Percentiles rank a stretch among this genome's conserved stretches.
phyloP scores from a whole-genome alignment of 2,888 invertebrate genomes.

The Brachylomia viminalis region DNA sequence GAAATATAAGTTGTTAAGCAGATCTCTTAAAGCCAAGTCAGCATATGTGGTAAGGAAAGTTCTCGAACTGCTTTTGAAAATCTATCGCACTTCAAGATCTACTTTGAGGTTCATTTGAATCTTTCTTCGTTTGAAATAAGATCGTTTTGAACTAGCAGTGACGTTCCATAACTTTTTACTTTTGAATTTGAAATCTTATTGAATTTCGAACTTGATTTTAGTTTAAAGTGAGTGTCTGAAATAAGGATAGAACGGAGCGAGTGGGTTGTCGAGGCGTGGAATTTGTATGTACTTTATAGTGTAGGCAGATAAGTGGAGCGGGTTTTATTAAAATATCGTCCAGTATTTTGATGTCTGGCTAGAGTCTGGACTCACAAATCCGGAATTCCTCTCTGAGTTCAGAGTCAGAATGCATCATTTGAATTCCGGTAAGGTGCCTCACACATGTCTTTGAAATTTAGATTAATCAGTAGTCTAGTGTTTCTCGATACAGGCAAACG shows the following conservation, averaged over 20 bases:
- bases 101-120: conserved; percentile 63
- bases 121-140: conserved; percentile 59
- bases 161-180: conserved; percentile 53
- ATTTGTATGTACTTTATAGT: neutral
- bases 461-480: too few species aligned
- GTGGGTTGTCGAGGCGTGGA: neutral
- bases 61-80: conserved; percentile 69
- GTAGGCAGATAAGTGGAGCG: neutral
- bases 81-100: conserved; percentile 60
- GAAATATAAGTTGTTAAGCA: conserved; percentile 58
- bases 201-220: conserved; percentile 45
- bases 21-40: conserved; percentile 65
- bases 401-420: too few species aligned
- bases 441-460: too few species aligned
- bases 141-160: conserved; percentile 61
- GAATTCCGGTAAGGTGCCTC: too few species aligned
- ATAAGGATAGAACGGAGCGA: neutral
- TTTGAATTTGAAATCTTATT: conserved; percentile 53
- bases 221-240: conserved; percentile 33
- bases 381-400: neutral
- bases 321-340: neutral
- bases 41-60: conserved; percentile 67
- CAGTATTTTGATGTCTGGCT: neutral
- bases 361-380: too few species aligned
- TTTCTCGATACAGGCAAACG: too few species aligned